Evolutionary conservation across 2,797 vertebrate species (phyloP).

Genomic region (Clarias fuscus): DNA sequence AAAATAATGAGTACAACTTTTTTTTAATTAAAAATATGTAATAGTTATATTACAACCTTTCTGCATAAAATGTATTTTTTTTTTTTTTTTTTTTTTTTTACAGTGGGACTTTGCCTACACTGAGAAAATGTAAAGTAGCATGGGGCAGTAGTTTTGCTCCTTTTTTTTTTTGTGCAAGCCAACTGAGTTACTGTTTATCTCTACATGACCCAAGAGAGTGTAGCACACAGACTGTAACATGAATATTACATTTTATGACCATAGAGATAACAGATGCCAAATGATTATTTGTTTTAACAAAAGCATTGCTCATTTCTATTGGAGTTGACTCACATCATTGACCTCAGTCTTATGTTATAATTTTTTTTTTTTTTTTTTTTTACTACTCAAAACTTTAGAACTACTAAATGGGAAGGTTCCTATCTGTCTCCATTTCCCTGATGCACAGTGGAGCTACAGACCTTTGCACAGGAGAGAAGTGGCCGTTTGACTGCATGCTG

Average conservation of each 20-base stretch:
- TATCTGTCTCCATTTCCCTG: not conserved
- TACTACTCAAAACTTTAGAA: not conserved
- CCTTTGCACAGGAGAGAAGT: conserved; percentile 24
- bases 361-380: not conserved
- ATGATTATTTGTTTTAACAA: conserved; percentile 25
- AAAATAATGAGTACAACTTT: conserved; percentile 1
- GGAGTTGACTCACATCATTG: not conserved
- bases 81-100: not conserved
- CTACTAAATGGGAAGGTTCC: not conserved
- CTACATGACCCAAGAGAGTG: conserved; percentile 30
- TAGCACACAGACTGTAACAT: conserved; percentile 31
- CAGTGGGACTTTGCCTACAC: conserved; percentile 14
- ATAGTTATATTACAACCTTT: not conserved
- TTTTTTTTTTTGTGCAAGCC: conserved; percentile 30
- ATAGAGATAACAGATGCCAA: conserved; percentile 32
- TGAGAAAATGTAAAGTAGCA: conserved; percentile 14
- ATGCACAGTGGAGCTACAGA: conserved; percentile 28
- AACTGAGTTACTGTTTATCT: conserved; percentile 12
- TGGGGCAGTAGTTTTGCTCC: conserved; percentile 22
- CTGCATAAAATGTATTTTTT: not conserved
- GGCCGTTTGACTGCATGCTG: conserved; percentile 58
- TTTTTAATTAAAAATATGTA: not conserved
- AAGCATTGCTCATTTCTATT: conserved; percentile 11
- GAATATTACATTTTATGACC: conserved; percentile 27
- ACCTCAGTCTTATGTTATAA: conserved; percentile 23